Percentiles rank a stretch among this genome's conserved stretches.
These are phyloP conservation scores for Ptychodera flava DNA, from an alignment of 35 echinoderm and acorn worm species.

Conservation along the genomic window DNA sequence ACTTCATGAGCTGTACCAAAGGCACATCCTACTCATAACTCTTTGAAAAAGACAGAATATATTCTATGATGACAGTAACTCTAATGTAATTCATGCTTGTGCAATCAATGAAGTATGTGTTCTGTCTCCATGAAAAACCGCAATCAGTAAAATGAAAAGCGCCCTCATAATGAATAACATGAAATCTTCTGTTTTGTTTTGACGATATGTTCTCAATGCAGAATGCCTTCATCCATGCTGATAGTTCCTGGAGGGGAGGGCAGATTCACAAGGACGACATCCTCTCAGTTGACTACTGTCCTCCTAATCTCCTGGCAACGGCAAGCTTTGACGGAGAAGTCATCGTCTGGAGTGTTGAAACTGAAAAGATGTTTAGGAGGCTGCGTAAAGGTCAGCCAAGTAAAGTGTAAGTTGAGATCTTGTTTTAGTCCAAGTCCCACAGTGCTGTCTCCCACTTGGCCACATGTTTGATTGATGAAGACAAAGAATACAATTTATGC, in stretches of 20 bases:
- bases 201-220: conserved; percentile 8
- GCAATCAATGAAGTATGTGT: too few species aligned
- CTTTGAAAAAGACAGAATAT: too few species aligned
- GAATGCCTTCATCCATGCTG: conserved; percentile 52
- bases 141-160: too few species aligned
- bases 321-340: conserved; percentile 96
- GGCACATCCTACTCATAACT: too few species aligned
- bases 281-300: conserved; percentile 61
- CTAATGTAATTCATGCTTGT: too few species aligned
- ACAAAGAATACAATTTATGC: too few species aligned
- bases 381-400: conserved; percentile 74
- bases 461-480: too few species aligned
- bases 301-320: conserved; percentile 82
- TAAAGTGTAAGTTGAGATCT: conserved; percentile 45
- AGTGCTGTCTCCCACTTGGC: too few species aligned
- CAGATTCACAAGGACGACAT: conserved; percentile 95
- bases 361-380: conserved; percentile 65
- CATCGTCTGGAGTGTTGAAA: conserved; percentile 89
- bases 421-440: background rate
- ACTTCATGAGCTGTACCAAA: too few species aligned
- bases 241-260: conserved; percentile 77
- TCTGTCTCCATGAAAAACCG: too few species aligned
- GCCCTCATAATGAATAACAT: background rate
- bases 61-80: too few species aligned
- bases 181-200: background rate